Evolutionary conservation across 2,113 vertebrate genomes (phyloP).

Genomic region (Lampris incognitus): DNA sequence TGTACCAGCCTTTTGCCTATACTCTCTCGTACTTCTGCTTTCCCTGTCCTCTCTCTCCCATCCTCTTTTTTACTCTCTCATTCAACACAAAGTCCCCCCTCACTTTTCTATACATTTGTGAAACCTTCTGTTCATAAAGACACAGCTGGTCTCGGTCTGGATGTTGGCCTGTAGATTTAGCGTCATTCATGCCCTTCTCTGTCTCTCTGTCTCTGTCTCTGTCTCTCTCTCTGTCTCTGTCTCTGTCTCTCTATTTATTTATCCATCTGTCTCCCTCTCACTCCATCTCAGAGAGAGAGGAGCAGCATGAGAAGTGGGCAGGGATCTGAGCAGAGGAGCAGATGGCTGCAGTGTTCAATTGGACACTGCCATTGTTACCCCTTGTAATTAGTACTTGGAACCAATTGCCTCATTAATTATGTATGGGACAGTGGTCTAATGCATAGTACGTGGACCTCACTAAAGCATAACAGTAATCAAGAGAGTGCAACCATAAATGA

Average conservation of each 20-base stretch:
- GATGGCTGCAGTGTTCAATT: constrained; percentile 71
- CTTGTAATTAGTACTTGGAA: constrained; percentile 74
- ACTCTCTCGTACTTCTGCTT: background rate
- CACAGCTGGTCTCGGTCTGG: constrained; percentile 71
- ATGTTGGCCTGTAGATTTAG: constrained; percentile 63
- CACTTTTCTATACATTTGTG: constrained; percentile 38
- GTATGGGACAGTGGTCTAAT: constrained; percentile 70
- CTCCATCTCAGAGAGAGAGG: background rate
- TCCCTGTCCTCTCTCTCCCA: constrained; percentile 7
- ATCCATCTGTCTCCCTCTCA: background rate
- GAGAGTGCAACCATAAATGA: constrained; percentile 57
- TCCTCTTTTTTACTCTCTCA: constrained; percentile 8
- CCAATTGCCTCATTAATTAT: constrained; percentile 76
- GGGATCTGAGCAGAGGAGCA: constrained; percentile 58
- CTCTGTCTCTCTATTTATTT: constrained; percentile 4
- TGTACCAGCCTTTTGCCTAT: constrained; percentile 4
- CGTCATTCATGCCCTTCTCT: constrained; percentile 58
- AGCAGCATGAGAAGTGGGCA: constrained; percentile 35
- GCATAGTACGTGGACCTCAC: constrained; percentile 48
- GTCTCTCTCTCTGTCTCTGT: constrained; percentile 28
- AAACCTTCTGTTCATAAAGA: constrained; percentile 72
- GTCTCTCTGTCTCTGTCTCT: constrained; percentile 26
- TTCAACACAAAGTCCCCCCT: constrained; percentile 20
- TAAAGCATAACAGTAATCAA: constrained; percentile 72
- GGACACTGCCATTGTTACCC: constrained; percentile 61